These are phyloP conservation scores for Rhaphigaster nebulosa DNA, from an alignment of 2,888 invertebrate species.

Conservation along the genomic window DNA sequence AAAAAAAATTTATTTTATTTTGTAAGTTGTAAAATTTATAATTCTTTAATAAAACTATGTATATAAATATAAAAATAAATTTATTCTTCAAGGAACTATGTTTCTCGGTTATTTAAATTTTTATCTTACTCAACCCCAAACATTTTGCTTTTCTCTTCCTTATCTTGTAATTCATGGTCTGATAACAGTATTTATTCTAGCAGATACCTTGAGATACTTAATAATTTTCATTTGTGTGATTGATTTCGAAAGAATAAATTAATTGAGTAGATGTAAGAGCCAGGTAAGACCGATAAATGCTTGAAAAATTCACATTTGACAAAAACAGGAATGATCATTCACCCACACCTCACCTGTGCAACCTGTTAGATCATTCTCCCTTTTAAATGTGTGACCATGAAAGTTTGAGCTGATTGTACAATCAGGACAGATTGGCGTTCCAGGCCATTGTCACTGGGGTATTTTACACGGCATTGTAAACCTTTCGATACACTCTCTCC, in stretches of 20 bases:
- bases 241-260: neutral
- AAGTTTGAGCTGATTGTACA: slow-evolving; percentile 29
- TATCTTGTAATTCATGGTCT: slow-evolving; percentile 49
- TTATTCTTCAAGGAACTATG: neutral
- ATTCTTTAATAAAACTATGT: neutral
- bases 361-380: slow-evolving; percentile 59
- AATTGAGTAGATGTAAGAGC: neutral
- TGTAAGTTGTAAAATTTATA: neutral
- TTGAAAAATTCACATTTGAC: slow-evolving; percentile 45
- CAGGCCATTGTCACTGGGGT: slow-evolving; percentile 44
- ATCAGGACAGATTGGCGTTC: slow-evolving; percentile 39
- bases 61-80: neutral
- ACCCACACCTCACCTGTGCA: slow-evolving; percentile 52
- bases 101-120: slow-evolving; percentile 34
- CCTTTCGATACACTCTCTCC: slow-evolving; percentile 55
- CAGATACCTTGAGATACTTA: slow-evolving; percentile 28
- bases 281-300: neutral
- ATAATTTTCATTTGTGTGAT: neutral
- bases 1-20: neutral
- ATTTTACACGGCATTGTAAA: slow-evolving; percentile 48
- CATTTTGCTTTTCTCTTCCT: slow-evolving; percentile 39
- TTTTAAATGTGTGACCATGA: slow-evolving; percentile 53
- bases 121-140: slow-evolving; percentile 4
- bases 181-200: slow-evolving; percentile 52
- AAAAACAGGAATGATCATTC: neutral